Base-by-base conservation (phyloP, 2,113 vertebrate genomes). In the Oryzias melastigma region DNA sequence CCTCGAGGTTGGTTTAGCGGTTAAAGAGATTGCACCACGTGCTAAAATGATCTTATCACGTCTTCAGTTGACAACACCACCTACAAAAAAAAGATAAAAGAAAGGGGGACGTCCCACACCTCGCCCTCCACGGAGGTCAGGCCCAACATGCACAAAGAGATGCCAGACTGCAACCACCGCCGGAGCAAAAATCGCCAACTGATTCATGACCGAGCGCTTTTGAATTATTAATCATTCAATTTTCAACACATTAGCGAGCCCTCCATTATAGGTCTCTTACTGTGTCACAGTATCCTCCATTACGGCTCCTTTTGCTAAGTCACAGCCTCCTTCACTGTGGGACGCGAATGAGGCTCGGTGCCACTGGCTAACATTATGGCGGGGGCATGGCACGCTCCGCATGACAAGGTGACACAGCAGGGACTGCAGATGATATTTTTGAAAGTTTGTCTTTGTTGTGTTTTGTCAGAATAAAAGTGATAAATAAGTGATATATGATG, bases 171-270 rank as follows among this genome's bases (percentile, higher is more conserved):
- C 89, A 90, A 83, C 58, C 35, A 24, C 67, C 52, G 73, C 67
- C 52, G 73, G 71, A 73, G 87, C 75, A 85, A 87, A 47, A 89
- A 86, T 85, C 78, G 85, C 77, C 69, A 84, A 85, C 88, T 95
- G 95, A 98, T 95, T 95, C 93, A 96, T 92, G 90, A 92, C 88
- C 85, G 89, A 83, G 87, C 89, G 79, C 90, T 92, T 90, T 91
- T 98, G 93, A 96, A 98, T 98, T 95, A 98, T 98, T 97, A 93
- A 98, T 95, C 90, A 79, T 90, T 92, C 96, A 93, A 97, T 96
- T 95, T 95, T 90, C 90, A 88, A 85, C 29, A 67, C 91, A 92
- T 94, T 93, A 92, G 93, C 91, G 91, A 88, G 89, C 81, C 78
- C 80, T 90, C 87, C 89, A 91, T 91, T 92, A 93, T 85, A 88